These are phyloP conservation scores for Plebejus anna DNA, from an alignment of 2,888 invertebrate genomes.

Conservation along the genomic window DNA sequence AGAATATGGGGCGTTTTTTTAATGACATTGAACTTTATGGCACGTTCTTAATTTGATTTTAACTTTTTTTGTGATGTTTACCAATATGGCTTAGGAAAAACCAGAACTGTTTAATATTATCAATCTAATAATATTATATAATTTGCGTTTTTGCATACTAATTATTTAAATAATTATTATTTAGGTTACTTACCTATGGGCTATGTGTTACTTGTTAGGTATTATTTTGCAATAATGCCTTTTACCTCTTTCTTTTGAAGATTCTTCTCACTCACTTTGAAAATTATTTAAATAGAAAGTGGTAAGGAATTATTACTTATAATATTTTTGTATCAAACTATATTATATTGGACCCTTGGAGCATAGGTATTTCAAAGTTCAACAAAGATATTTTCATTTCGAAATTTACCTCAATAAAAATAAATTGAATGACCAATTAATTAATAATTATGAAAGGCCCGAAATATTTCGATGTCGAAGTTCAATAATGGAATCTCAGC, in stretches of 20 bases:
- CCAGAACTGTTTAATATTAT: neutral
- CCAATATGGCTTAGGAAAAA: neutral
- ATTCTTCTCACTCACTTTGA: too few species aligned
- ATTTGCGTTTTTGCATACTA: too few species aligned
- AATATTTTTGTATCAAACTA: too few species aligned
- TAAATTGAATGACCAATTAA: slow-evolving; percentile 34
- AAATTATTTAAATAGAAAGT: too few species aligned
- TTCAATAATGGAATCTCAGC: slow-evolving; percentile 66
- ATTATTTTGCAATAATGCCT: too few species aligned
- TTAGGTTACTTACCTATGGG: too few species aligned
- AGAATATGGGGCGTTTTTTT: slow-evolving; percentile 23
- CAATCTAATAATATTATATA: too few species aligned
- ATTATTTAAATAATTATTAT: too few species aligned
- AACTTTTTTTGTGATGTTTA: slow-evolving; percentile 4
- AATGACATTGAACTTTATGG: slow-evolving; percentile 24
- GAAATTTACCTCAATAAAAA: neutral
- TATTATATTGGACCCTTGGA: neutral
- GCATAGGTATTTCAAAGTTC: neutral
- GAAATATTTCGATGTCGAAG: slow-evolving; percentile 41
- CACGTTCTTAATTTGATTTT: slow-evolving; percentile 11
- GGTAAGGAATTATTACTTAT: too few species aligned
- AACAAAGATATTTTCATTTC: neutral
- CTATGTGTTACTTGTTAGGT: too few species aligned
- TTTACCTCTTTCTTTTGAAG: too few species aligned
- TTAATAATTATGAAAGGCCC: slow-evolving; percentile 30